Evolutionary conservation across 1,140 invertebrate species (phyloP).

Genomic region (Carcinoscorpius rotundicauda): DNA sequence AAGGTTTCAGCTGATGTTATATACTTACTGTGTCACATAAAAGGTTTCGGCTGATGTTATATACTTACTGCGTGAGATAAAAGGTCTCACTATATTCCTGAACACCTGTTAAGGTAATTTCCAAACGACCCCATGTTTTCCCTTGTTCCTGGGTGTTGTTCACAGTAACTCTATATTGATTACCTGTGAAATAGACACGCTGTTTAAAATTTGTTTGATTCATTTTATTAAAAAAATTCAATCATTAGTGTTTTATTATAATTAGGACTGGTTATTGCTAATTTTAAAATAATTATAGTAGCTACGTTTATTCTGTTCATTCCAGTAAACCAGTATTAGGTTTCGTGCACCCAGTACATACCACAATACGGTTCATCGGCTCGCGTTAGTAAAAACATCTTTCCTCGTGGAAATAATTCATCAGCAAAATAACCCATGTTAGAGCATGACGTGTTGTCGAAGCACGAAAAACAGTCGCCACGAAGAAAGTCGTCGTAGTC

Average conservation of each 20-base stretch:
- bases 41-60: too few relatives aligned
- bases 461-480: conserved; percentile 58
- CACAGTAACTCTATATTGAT: conserved; percentile 73
- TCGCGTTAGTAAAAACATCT: conserved; percentile 66
- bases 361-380: conserved; percentile 87
- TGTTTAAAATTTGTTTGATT: too few relatives aligned
- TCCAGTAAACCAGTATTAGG: too few relatives aligned
- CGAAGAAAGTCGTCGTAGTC: conserved; percentile 70
- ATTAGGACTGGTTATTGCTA: background rate
- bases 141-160: conserved; percentile 49
- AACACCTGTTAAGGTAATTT: conserved; percentile 66
- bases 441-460: conserved; percentile 46
- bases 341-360: conserved; percentile 29
- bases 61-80: conserved; percentile 60
- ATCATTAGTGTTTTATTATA: background rate
- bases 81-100: conserved; percentile 75
- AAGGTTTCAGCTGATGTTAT: too few relatives aligned
- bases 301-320: too few relatives aligned
- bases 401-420: conserved; percentile 50
- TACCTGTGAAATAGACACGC: conserved; percentile 40
- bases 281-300: background rate
- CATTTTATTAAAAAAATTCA: too few relatives aligned
- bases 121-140: conserved; percentile 64
- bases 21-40: too few relatives aligned
- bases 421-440: conserved; percentile 92